These are phyloP conservation scores for Galeruca laticollis DNA, from an alignment of 2,888 invertebrate species.

Conservation along the genomic window DNA sequence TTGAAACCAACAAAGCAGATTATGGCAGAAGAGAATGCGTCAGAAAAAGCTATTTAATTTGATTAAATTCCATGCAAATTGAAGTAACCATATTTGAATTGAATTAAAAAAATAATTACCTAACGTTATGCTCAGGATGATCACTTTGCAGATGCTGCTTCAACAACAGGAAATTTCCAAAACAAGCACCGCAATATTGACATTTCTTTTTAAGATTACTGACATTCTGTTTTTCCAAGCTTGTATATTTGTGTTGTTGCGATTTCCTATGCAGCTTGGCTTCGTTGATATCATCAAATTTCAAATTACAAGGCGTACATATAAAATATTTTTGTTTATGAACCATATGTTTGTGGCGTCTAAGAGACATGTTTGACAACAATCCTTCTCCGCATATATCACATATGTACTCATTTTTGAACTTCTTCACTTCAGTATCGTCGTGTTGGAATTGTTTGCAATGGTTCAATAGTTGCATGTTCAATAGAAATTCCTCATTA, in stretches of 20 bases:
- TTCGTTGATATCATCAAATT: conserved; percentile 73
- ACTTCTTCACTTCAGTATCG: conserved; percentile 42
- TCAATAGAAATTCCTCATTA: conserved; percentile 77
- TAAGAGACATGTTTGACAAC: conserved; percentile 72
- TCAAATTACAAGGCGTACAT: conserved; percentile 77
- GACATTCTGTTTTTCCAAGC: conserved; percentile 65
- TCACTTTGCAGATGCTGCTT: conserved; percentile 73
- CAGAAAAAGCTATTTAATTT: too few relatives aligned
- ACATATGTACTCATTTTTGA: conserved; percentile 75
- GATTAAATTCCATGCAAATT: neutral
- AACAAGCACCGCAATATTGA: conserved; percentile 71
- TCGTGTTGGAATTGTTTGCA: conserved; percentile 66
- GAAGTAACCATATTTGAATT: neutral
- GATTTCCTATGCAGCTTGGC: conserved; percentile 77
- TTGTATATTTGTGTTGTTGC: conserved; percentile 74
- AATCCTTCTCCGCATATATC: conserved; percentile 69
- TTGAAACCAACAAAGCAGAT: too few relatives aligned
- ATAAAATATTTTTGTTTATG: conserved; percentile 74
- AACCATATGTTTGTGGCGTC: conserved; percentile 74
- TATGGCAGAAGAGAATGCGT: too few relatives aligned
- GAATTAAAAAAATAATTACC: conserved; percentile 67
- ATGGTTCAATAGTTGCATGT: conserved; percentile 79
- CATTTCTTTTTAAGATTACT: conserved; percentile 68
- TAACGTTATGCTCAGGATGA: conserved; percentile 75
- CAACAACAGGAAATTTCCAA: conserved; percentile 70